Conservation (phyloP, 2,797 vertebrate genomes). For the Pangasius sanitwongsei region DNA sequence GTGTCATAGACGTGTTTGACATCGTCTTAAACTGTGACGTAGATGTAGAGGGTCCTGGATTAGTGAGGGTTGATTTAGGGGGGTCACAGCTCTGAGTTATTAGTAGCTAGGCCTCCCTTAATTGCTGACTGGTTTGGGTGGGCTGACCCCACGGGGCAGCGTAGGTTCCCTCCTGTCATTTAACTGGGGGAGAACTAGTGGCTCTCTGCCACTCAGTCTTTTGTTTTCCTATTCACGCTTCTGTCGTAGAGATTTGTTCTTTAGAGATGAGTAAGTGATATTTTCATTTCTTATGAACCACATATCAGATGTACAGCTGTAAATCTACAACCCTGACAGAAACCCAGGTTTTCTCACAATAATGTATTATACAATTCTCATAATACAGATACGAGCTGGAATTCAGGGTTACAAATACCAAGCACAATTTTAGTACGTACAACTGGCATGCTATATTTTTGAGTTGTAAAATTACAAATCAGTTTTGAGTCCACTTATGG, state of each 20-base stretch:
- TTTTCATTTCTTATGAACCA: neutral
- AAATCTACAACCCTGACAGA: neutral
- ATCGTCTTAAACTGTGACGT: neutral
- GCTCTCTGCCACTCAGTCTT: neutral
- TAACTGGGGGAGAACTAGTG: neutral
- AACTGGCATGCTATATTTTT: neutral
- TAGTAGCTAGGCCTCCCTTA: neutral
- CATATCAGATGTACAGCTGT: neutral
- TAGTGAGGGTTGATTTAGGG: constrained; percentile 14
- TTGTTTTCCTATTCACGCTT: neutral
- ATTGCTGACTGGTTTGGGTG: constrained; percentile 52
- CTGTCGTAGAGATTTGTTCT: neutral
- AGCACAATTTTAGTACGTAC: no score
- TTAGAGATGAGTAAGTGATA: neutral
- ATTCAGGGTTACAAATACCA: no score
- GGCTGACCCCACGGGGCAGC: constrained; percentile 38
- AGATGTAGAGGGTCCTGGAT: constrained; percentile 6
- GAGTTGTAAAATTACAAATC: no score
- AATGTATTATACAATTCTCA: no score
- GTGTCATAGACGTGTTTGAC: neutral
- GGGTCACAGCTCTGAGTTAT: constrained; percentile 22
- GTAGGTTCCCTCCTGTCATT: neutral
- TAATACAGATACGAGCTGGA: no score
- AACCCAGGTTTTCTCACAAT: no score
- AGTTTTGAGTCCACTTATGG: no score